phyloP scores from a whole-genome alignment of 2,113 vertebrate genomes.

The Pangasianodon hypophthalmus region DNA sequence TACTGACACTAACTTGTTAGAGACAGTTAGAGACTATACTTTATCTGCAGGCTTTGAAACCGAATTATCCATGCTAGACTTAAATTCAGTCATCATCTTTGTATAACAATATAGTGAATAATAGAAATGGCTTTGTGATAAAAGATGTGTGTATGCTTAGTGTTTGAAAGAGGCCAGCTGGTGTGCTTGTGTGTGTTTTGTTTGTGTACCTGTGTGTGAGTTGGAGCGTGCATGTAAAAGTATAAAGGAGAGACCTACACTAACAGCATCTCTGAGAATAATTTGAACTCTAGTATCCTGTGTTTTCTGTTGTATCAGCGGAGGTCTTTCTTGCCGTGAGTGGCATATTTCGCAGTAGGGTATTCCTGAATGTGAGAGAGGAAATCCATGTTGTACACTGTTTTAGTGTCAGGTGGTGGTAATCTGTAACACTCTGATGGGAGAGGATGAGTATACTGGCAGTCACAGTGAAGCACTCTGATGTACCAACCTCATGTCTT shows the following conservation, averaged over 20 bases:
- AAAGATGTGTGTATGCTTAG: background rate
- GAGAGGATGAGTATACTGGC: background rate
- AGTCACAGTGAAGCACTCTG: background rate
- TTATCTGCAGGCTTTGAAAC: too few relatives aligned
- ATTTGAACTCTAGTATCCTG: background rate
- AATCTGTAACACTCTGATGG: background rate
- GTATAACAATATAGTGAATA: background rate
- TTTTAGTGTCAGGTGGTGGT: background rate
- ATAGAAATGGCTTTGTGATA: background rate
- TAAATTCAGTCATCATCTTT: background rate
- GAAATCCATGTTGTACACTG: background rate
- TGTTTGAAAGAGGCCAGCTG: constrained; percentile 21
- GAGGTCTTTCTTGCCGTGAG: background rate
- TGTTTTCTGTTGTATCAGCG: constrained; percentile 14
- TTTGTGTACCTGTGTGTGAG: background rate
- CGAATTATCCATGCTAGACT: too few relatives aligned
- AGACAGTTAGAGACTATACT: background rate
- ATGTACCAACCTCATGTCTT: background rate
- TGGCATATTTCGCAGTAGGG: background rate
- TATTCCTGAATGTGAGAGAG: background rate
- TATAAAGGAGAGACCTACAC: background rate
- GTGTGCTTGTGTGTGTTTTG: constrained; percentile 6
- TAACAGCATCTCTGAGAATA: background rate
- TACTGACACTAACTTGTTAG: background rate
- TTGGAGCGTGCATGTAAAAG: background rate